Percentiles rank a stretch among this genome's conserved stretches.
phyloP scores from a whole-genome alignment of 2,113 vertebrate species.

The Sisor rabdophorus region DNA sequence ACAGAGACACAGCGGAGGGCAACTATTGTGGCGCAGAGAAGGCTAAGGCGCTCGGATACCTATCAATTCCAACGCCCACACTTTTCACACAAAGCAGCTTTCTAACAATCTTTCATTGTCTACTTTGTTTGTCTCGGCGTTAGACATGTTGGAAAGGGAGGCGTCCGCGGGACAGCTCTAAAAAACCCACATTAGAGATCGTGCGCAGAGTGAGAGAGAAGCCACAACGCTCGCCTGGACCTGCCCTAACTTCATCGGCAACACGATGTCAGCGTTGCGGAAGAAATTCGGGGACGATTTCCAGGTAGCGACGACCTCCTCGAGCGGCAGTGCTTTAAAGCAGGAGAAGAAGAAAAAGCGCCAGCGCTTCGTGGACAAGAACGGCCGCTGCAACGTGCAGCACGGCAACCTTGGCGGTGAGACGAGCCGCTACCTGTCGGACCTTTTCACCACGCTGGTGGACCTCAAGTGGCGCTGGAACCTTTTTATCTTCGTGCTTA shows the following conservation, averaged over 20 bases:
- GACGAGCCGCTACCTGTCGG: conserved; percentile 83
- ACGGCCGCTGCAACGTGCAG: conserved; percentile 82
- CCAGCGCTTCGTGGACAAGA: conserved; percentile 87
- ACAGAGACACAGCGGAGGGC: conserved; percentile 23
- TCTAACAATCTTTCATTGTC: neutral
- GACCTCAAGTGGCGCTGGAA: conserved; percentile 91
- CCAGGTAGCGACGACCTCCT: conserved; percentile 84
- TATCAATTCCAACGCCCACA: neutral
- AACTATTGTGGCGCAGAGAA: conserved; percentile 25
- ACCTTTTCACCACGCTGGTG: conserved; percentile 85
- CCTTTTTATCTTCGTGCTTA: conserved; percentile 84
- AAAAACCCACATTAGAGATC: conserved; percentile 18
- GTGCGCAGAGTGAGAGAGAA: conserved; percentile 2
- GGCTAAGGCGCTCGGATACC: conserved; percentile 8
- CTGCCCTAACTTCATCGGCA: conserved; percentile 14
- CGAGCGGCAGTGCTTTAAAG: conserved; percentile 75
- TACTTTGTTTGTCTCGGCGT: conserved; percentile 27
- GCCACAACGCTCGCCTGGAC: neutral
- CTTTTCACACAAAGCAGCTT: neutral
- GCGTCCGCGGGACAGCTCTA: conserved; percentile 2
- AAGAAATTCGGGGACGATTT: conserved; percentile 87
- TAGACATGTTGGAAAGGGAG: conserved; percentile 32
- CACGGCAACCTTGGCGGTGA: conserved; percentile 85
- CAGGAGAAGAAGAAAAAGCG: conserved; percentile 74
- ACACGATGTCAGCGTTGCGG: conserved; percentile 82